These are phyloP conservation scores for Drosophila mayaguana DNA, from an alignment of 2,888 invertebrate genomes.

Conservation along the genomic window DNA sequence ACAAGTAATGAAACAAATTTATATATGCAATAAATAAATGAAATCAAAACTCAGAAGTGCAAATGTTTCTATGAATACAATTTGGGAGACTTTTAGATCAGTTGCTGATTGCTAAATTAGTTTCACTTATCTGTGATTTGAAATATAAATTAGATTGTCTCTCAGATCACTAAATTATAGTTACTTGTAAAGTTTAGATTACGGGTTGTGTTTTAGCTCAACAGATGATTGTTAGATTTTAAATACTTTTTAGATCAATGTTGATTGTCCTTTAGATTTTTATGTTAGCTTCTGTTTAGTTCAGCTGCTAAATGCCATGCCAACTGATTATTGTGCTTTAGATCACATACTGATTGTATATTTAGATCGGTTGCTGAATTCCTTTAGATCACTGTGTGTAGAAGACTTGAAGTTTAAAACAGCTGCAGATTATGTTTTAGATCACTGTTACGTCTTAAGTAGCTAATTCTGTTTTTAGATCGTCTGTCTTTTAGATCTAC, in stretches of 20 bases:
- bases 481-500: background rate
- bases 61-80: background rate
- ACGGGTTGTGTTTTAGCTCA: background rate
- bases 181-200: background rate
- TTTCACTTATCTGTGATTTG: no score
- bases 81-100: background rate
- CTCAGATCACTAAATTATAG: background rate
- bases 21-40: conserved; percentile 79
- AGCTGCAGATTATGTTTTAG: background rate
- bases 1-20: conserved; percentile 67
- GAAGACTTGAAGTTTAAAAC: background rate
- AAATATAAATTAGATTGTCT: no score
- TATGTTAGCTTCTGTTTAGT: background rate
- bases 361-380: background rate
- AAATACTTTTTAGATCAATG: background rate
- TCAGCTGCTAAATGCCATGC: background rate
- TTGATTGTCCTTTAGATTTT: no score
- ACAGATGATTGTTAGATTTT: background rate
- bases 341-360: background rate
- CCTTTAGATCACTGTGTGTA: background rate
- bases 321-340: background rate
- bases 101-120: background rate
- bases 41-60: conserved; percentile 53
- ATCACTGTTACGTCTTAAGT: background rate
- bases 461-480: background rate